Base-by-base conservation (phyloP, 2,888 invertebrate genomes). In the Tenodera sinensis region DNA sequence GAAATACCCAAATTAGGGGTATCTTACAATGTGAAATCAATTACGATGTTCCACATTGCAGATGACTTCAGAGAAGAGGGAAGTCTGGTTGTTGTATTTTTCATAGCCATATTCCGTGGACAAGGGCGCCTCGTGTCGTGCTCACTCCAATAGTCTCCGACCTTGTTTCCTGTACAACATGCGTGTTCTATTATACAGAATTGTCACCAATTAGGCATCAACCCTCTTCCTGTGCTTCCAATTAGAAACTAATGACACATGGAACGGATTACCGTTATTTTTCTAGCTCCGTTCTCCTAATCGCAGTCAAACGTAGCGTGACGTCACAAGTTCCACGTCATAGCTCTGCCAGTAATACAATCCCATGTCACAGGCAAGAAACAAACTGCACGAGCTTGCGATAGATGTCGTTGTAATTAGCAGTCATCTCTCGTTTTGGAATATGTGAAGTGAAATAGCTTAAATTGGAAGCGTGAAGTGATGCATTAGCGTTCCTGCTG, bases 271-370 rank as follows among this genome's bases (percentile, higher is more conserved):
- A 86, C 54, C 54, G 54, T 86, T 71, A 86, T 81, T 86, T 81
- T 86, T 82, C 47, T 85, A 71, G 12, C 85, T 85, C 25, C 27
- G 47, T 87, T 87, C 34, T 83, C 81, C 34, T 87, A 83, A 42
- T 27, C 34, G 54, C 47, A 81, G 81, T 30, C 88, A 84, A 88
- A 88, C 81, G 88, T 88, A 27, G n/a, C 54, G 34, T 88, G 88
- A 88, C 88, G 71, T 71, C 85, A 71, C 54, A 81, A 81, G 88
- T 88, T 85, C 88, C 88, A 88, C 88, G 81, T 88, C 88, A 88
- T 88, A 88, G 81, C 85, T 47, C 47, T 85, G 30, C 34, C 42
- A 34, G 54, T 71, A 71, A 71, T 71, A 71, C 54, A 71, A 71
- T 71, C 54, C 54, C 54, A 71, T 71, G 54, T 71, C 54, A 71